phyloP scores from a whole-genome alignment of 2,888 invertebrate genomes.

The Loripinus fragilis region DNA sequence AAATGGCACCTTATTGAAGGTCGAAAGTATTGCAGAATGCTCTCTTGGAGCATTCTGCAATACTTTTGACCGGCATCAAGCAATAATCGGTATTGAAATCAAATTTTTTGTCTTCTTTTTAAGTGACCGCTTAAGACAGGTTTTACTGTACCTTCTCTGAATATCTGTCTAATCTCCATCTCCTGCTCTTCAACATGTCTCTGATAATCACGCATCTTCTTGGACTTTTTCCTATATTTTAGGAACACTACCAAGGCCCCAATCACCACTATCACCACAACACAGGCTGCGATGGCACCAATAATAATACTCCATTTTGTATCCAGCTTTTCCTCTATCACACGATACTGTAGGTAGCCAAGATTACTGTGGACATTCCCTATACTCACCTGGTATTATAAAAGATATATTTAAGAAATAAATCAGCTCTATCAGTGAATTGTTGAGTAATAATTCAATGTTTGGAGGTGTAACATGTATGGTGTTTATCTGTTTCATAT shows the following conservation, averaged over 20 bases:
- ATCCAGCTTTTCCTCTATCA: not conserved
- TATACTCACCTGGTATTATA: constrained; percentile 41
- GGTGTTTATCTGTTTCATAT: too few species aligned
- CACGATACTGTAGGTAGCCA: constrained; percentile 34
- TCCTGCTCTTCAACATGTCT: constrained; percentile 44
- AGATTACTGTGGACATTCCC: constrained; percentile 31
- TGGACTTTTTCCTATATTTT: constrained; percentile 29
- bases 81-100: too few species aligned
- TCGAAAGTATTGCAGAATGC: too few species aligned
- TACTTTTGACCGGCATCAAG: too few species aligned
- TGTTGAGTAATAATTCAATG: too few species aligned
- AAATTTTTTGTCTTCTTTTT: too few species aligned
- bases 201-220: constrained; percentile 32
- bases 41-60: too few species aligned
- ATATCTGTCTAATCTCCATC: constrained; percentile 44
- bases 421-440: too few species aligned
- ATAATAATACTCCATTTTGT: constrained; percentile 16
- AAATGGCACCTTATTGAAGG: too few species aligned
- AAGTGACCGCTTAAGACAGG: too few species aligned
- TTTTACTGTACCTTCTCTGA: constrained; percentile 60
- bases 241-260: not conserved
- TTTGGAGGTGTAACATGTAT: too few species aligned
- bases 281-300: constrained; percentile 11
- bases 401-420: too few species aligned
- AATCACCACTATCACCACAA: constrained; percentile 13